Conservation (phyloP, 2,888 invertebrate genomes). For the Leptura quadrifasciata region DNA sequence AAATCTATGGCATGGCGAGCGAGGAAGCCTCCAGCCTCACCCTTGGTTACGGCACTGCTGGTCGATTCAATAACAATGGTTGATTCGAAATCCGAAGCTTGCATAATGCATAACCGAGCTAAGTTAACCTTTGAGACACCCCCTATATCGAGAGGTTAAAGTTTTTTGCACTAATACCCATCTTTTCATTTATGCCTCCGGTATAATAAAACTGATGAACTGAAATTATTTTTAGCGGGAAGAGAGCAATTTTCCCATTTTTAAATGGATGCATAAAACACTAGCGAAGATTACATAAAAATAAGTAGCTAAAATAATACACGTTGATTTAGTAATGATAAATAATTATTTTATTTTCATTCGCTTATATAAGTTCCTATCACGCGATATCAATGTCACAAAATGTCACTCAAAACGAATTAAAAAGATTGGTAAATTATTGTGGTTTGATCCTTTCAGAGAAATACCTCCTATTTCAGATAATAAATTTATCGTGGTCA, state of each 20-base stretch:
- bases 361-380: conserved; percentile 18
- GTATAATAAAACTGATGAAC: too few species aligned
- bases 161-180: too few species aligned
- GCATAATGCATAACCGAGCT: too few species aligned
- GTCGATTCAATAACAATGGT: neutral
- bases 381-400: conserved; percentile 37
- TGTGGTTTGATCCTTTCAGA: neutral
- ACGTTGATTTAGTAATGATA: conserved; percentile 15
- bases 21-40: neutral
- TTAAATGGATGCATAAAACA: neutral
- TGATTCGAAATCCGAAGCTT: too few species aligned
- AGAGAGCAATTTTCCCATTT: neutral
- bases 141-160: too few species aligned
- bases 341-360: conserved; percentile 11
- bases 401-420: neutral
- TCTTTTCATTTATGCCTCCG: too few species aligned
- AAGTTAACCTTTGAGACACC: too few species aligned
- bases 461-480: neutral
- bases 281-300: conserved; percentile 16
- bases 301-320: conserved; percentile 1
- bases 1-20: too few species aligned
- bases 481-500: neutral
- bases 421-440: conserved; percentile 15
- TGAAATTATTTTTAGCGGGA: neutral
- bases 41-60: neutral